These are phyloP conservation scores for Poecilia latipinna DNA, from an alignment of 2,113 vertebrate genomes.

Conservation along the genomic window DNA sequence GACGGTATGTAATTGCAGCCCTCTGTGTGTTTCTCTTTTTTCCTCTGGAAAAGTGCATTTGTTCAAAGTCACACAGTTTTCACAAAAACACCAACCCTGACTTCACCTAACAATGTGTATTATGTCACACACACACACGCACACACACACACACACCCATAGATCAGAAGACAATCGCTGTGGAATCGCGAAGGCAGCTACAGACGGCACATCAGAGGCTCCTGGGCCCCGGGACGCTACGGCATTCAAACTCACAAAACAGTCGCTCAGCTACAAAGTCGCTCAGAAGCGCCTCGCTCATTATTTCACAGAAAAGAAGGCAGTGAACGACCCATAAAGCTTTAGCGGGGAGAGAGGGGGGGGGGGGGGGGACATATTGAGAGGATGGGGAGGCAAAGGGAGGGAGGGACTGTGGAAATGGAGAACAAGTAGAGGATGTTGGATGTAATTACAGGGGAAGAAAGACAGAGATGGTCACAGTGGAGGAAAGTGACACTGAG, in stretches of 20 bases:
- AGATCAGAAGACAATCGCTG: slow-evolving; percentile 76
- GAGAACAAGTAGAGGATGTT: slow-evolving; percentile 61
- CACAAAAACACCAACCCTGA: slow-evolving; percentile 40
- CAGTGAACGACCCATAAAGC: slow-evolving; percentile 72
- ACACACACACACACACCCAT: slow-evolving; percentile 25
- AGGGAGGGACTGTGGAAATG: slow-evolving; percentile 49
- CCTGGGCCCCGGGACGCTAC: slow-evolving; percentile 55
- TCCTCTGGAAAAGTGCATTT: slow-evolving; percentile 60
- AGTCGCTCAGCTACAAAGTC: slow-evolving; percentile 70
- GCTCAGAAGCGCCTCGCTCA: slow-evolving; percentile 67
- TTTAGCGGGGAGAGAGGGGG: slow-evolving; percentile 59
- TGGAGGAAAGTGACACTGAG: slow-evolving; percentile 51
- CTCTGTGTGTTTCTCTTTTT: slow-evolving; percentile 39
- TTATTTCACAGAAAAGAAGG: slow-evolving; percentile 67
- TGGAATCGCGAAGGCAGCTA: slow-evolving; percentile 55
- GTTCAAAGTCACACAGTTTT: slow-evolving; percentile 73
- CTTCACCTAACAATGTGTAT: slow-evolving; percentile 73
- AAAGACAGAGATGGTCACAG: slow-evolving; percentile 33
- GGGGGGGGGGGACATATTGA: slow-evolving; percentile 32
- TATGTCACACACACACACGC: slow-evolving; percentile 36
- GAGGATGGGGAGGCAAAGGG: slow-evolving; percentile 23
- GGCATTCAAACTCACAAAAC: slow-evolving; percentile 68
- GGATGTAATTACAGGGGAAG: slow-evolving; percentile 69
- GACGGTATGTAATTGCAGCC: slow-evolving; percentile 62
- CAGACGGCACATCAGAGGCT: slow-evolving; percentile 70